phyloP scores from a whole-genome alignment of 2,797 vertebrate genomes.

The Percopsis omiscomaycus region DNA sequence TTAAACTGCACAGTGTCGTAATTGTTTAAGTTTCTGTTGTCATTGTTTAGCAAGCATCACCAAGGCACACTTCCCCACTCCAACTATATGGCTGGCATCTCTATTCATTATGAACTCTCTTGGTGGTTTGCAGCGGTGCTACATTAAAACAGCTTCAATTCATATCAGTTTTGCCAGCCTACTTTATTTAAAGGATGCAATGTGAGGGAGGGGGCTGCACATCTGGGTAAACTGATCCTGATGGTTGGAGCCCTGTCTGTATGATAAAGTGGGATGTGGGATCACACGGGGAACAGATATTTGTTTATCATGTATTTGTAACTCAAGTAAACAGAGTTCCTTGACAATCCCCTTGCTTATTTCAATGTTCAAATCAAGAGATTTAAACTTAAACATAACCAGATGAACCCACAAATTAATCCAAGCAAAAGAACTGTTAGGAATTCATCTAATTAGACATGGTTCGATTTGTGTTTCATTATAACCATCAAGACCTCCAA shows the following conservation, averaged over 20 bases:
- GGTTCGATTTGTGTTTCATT: slow-evolving; percentile 35
- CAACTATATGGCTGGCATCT: slow-evolving; percentile 13
- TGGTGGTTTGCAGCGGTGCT: slow-evolving; percentile 5
- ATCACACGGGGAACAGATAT: slow-evolving; percentile 1
- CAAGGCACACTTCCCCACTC: background rate
- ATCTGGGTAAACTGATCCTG: slow-evolving; percentile 12
- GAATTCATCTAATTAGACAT: slow-evolving; percentile 24
- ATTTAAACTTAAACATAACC: slow-evolving; percentile 20
- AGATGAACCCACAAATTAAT: slow-evolving; percentile 10
- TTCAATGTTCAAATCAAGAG: slow-evolving; percentile 15
- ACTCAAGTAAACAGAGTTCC: slow-evolving; percentile 21
- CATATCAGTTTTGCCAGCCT: background rate
- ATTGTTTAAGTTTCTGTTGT: slow-evolving; percentile 6
- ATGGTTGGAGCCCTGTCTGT: background rate
- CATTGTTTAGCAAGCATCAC: slow-evolving; percentile 14
- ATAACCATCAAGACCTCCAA: slow-evolving; percentile 22
- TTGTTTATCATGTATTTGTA: slow-evolving; percentile 22
- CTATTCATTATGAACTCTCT: background rate
- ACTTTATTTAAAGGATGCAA: background rate
- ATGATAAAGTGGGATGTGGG: slow-evolving; percentile 19
- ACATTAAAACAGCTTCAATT: background rate
- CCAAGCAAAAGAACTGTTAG: slow-evolving; percentile 8
- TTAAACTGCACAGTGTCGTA: background rate
- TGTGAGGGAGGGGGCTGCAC: background rate
- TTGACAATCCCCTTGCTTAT: slow-evolving; percentile 13